Evolutionary conservation across 2,113 vertebrate genomes (phyloP).

Genomic region (Phrynosoma platyrhinos): DNA sequence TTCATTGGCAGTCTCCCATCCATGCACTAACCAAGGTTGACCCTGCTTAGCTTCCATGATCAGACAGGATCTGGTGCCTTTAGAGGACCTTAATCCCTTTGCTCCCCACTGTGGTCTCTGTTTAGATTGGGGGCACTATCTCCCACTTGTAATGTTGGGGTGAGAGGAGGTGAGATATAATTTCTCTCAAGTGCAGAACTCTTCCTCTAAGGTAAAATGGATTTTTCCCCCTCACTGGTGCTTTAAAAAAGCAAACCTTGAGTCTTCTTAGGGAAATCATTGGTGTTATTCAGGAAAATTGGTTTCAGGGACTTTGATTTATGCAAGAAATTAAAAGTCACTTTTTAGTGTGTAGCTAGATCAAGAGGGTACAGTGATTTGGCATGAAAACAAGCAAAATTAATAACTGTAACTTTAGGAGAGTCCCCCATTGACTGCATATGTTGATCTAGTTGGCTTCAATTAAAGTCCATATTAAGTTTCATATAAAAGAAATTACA

Average conservation of each 20-base stretch:
- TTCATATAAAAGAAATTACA: slow-evolving; percentile 2
- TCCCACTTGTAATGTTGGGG: too few relatives aligned
- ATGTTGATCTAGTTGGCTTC: background rate
- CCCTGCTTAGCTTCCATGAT: too few relatives aligned
- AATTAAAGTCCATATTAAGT: background rate
- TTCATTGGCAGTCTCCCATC: too few relatives aligned
- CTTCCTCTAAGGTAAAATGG: background rate
- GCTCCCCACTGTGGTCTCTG: too few relatives aligned
- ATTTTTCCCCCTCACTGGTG: background rate
- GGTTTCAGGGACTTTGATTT: background rate
- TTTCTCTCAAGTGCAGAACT: too few relatives aligned
- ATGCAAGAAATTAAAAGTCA: background rate
- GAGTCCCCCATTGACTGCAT: background rate
- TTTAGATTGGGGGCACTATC: too few relatives aligned
- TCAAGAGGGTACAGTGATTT: background rate
- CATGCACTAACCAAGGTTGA: too few relatives aligned
- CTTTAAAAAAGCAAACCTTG: background rate
- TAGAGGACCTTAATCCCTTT: too few relatives aligned
- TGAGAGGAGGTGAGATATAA: too few relatives aligned
- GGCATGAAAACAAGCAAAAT: slow-evolving; percentile 2
- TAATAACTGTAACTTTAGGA: background rate
- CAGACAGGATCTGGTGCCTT: too few relatives aligned
- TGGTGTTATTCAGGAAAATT: background rate
- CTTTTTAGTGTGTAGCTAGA: background rate
- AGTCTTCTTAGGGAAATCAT: background rate